Base-by-base conservation (phyloP, 2,888 invertebrate species). In the Choristoneura rosaceana region DNA sequence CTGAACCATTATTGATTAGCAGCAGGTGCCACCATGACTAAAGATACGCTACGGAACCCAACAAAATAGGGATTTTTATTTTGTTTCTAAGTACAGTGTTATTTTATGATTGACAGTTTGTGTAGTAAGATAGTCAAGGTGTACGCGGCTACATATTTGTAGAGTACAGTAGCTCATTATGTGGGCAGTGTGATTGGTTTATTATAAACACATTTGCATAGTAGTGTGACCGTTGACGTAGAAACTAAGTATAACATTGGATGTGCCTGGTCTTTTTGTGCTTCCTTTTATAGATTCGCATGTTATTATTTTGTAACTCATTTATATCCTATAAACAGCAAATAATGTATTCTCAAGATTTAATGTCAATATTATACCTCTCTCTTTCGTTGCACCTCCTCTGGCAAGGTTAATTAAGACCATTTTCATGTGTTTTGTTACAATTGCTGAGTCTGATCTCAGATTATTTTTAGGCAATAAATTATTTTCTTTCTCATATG, bases 361-460 rank as follows among this genome's bases (percentile, higher is more conserved):
- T 25, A 12, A 55, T 55, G 55, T 25, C 55, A 55, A 25, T 55
- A 55, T 25, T 8, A 15, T 25, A 25, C 12, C 25, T 12, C 3
- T 55, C 15, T 47, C 0, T 52, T 52, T 55, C 14, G 7, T 50
- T 9, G 59, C 34, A 34, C 14, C n/a, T 43, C 17, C 17, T 71
- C 52, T 71, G 66, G 66, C 71, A 71, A 61, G 61, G 52, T 71
- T 66, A 69, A 75, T 62, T 65, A 69, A 75, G 76, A 75, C 74
- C 69, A 75, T 71, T 78, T 71, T 73, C 47, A 55, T 75, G 74
- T 74, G 75, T 82, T 84, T 84, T 82, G 86, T 87, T 88, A 84
- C 85, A 87, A 84, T 86, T 85, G 83, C 87, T 89, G 91, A 85
- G 90, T 81, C 76, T 84, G 90, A 90, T 91, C 91, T 92, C 91